Conservation (phyloP, 2,113 vertebrate genomes). For the Larimichthys polyactis region DNA sequence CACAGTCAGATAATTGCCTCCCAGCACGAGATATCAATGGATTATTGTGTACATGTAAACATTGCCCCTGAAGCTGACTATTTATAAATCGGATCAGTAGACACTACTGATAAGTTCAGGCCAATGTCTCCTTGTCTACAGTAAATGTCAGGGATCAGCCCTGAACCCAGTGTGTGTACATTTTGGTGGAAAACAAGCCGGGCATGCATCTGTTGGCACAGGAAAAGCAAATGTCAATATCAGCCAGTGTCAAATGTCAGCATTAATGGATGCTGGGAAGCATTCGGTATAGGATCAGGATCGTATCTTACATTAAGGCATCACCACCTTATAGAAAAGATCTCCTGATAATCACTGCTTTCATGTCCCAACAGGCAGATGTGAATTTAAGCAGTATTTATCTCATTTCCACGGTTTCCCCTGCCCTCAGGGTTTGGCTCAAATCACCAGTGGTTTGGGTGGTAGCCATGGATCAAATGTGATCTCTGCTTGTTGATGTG, state of each 20-base stretch:
- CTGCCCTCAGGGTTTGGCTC: neutral
- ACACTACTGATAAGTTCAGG: conserved; percentile 21
- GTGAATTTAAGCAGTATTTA: neutral
- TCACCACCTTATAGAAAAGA: neutral
- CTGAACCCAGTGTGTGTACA: neutral
- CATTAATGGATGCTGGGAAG: neutral
- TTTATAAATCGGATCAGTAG: conserved; percentile 25
- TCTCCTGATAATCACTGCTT: neutral
- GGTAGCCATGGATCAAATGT: neutral
- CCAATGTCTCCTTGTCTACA: neutral
- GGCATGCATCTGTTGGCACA: neutral
- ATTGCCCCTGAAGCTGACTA: neutral
- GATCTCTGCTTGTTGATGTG: neutral
- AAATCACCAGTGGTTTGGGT: neutral
- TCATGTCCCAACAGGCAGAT: neutral
- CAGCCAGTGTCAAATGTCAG: conserved; percentile 31
- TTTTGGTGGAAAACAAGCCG: neutral
- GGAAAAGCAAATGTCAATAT: conserved; percentile 2
- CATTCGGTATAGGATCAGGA: neutral
- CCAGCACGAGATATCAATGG: neutral
- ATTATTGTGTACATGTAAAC: conserved; percentile 35
- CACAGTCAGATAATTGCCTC: neutral
- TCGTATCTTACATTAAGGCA: conserved; percentile 1
- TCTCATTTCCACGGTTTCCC: neutral
- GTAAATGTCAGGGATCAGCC: conserved; percentile 36